Conservation (phyloP, 2,888 invertebrate genomes). For the Drosophila neotestacea region DNA sequence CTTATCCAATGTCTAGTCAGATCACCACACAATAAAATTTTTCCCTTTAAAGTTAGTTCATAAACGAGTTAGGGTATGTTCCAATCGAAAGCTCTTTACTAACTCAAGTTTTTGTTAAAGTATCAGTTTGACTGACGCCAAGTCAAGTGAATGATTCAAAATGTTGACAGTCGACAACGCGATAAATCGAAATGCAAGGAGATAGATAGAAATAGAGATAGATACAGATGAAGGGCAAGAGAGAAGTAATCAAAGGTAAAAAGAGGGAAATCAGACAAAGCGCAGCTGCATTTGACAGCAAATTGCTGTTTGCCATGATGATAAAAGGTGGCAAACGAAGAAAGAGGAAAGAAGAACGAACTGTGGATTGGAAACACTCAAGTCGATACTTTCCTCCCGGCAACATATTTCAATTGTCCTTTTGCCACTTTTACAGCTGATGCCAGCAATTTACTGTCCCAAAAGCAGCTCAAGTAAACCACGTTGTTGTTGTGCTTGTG, state of each 20-base stretch:
- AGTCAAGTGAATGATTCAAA: slow-evolving; percentile 48
- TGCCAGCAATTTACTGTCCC: slow-evolving; percentile 43
- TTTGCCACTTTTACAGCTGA: slow-evolving; percentile 46
- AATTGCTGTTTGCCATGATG: slow-evolving; percentile 36
- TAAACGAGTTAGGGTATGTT: slow-evolving; percentile 1
- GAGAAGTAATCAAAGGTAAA: too few species aligned
- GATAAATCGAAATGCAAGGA: slow-evolving; percentile 16
- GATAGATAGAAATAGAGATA: neutral
- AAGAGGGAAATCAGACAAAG: neutral
- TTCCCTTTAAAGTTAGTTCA: too few species aligned
- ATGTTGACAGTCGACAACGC: slow-evolving; percentile 49
- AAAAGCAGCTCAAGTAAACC: slow-evolving; percentile 37
- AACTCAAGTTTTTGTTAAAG: slow-evolving; percentile 2
- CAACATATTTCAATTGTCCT: slow-evolving; percentile 56
- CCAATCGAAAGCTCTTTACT: neutral
- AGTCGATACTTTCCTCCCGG: slow-evolving; percentile 25
- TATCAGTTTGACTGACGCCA: slow-evolving; percentile 20
- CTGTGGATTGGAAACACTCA: slow-evolving; percentile 14
- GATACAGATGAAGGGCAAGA: neutral
- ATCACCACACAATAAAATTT: neutral
- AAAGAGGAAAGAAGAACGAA: neutral
- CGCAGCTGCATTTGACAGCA: slow-evolving; percentile 72
- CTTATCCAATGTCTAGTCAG: too few species aligned
- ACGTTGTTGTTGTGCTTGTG: slow-evolving; percentile 4
- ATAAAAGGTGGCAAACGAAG: slow-evolving; percentile 28